Percentiles rank a stretch among this genome's conserved stretches.
Conservation (phyloP, 2,797 vertebrate genomes). For the Tenualosa ilisha region DNA sequence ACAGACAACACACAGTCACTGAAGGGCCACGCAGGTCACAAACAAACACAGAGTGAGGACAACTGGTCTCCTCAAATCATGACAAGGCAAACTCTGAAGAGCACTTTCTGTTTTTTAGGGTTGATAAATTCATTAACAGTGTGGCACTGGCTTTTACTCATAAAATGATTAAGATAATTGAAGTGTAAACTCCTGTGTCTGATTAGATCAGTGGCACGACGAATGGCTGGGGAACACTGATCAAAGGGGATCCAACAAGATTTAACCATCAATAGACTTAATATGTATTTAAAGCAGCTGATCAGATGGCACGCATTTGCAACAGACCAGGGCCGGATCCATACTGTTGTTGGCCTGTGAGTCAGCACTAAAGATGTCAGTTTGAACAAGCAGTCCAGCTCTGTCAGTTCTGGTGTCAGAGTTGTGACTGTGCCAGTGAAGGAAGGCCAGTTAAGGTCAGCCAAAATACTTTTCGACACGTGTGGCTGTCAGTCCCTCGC, state of each 20-base stretch:
- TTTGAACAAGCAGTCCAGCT: background rate
- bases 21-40: background rate
- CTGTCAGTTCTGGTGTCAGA: background rate
- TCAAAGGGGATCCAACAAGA: background rate
- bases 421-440: background rate
- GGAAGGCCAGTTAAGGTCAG: background rate
- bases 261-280: background rate
- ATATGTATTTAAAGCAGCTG: background rate
- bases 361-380: background rate
- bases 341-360: background rate
- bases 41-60: background rate
- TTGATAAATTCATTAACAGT: background rate
- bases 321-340: too few relatives aligned
- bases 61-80: background rate
- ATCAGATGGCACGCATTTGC: too few relatives aligned
- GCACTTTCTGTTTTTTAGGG: background rate
- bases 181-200: background rate
- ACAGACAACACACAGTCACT: background rate
- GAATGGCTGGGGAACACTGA: background rate
- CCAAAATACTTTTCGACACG: constrained; percentile 7
- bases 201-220: background rate
- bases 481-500: background rate
- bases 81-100: background rate
- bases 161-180: background rate
- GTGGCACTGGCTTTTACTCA: background rate